These are phyloP conservation scores for Scaptomyza polygonia DNA, from an alignment of 2,888 invertebrate genomes.

Conservation along the genomic window DNA sequence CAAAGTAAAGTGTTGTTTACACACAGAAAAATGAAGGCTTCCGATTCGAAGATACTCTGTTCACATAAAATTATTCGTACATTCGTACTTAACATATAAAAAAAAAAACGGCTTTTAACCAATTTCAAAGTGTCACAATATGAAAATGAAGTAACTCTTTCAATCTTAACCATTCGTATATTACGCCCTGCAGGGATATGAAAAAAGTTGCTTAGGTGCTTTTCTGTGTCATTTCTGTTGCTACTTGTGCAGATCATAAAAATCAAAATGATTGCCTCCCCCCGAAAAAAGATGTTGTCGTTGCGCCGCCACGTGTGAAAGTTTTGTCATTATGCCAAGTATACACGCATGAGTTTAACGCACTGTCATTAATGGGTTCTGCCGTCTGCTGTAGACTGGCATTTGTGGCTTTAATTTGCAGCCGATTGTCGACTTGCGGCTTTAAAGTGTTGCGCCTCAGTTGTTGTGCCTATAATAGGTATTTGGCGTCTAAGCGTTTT, in stretches of 20 bases:
- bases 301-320: constrained; percentile 56
- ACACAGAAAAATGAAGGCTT: constrained; percentile 23
- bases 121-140: not conserved
- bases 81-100: not conserved
- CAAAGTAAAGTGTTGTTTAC: constrained; percentile 73
- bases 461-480: constrained; percentile 38
- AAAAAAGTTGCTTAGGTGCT: not conserved
- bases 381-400: constrained; percentile 2
- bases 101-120: not conserved
- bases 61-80: not conserved
- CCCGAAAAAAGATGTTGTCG: constrained; percentile 45
- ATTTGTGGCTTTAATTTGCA: constrained; percentile 20
- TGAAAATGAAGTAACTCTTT: not conserved
- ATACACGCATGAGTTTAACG: constrained; percentile 35
- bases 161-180: too few relatives aligned
- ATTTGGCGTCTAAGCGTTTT: constrained; percentile 27
- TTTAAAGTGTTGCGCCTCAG: constrained; percentile 34
- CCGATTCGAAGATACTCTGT: constrained; percentile 22
- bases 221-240: constrained; percentile 16
- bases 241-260: constrained; percentile 64
- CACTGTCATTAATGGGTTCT: constrained; percentile 67
- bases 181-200: too few relatives aligned
- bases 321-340: constrained; percentile 74
- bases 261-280: constrained; percentile 76
- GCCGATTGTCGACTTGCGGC: constrained; percentile 4